phyloP scores from a whole-genome alignment of 2,113 vertebrate species.

The Artemisiospiza belli region DNA sequence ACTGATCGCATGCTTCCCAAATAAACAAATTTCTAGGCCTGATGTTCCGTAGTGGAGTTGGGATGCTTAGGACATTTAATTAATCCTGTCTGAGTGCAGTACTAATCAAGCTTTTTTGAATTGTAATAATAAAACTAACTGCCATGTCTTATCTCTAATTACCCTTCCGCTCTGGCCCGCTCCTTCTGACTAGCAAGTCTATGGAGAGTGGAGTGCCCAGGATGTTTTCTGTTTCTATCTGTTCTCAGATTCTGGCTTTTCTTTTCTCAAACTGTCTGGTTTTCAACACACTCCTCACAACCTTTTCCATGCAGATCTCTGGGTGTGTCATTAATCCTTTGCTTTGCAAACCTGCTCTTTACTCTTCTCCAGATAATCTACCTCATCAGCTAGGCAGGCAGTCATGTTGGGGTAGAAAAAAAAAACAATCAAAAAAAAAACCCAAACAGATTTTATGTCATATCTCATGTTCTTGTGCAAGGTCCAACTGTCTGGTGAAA shows the following conservation, averaged over 20 bases:
- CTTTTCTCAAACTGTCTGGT: not conserved
- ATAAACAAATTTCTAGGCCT: not conserved
- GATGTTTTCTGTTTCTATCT: not conserved
- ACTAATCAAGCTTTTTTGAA: not conserved
- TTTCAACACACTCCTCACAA: not conserved
- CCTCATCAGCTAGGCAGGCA: not conserved
- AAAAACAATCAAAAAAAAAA: too few relatives aligned
- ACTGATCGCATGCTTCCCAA: not conserved
- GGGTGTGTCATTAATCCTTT: not conserved
- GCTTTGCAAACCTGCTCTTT: not conserved
- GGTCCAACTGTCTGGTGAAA: not conserved
- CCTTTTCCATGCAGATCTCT: not conserved
- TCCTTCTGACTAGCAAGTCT: not conserved
- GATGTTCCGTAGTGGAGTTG: not conserved
- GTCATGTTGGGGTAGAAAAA: too few relatives aligned
- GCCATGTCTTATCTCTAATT: not conserved
- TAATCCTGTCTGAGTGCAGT: not conserved
- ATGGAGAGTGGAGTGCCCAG: accelerated
- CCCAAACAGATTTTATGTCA: not conserved
- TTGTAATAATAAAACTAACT: not conserved
- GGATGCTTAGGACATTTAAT: not conserved
- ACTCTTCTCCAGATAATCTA: not conserved
- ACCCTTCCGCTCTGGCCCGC: not conserved
- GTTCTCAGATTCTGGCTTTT: not conserved
- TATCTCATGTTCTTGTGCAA: not conserved